Base-by-base conservation (phyloP, 2,888 invertebrate genomes). In the Maniola hyperantus region DNA sequence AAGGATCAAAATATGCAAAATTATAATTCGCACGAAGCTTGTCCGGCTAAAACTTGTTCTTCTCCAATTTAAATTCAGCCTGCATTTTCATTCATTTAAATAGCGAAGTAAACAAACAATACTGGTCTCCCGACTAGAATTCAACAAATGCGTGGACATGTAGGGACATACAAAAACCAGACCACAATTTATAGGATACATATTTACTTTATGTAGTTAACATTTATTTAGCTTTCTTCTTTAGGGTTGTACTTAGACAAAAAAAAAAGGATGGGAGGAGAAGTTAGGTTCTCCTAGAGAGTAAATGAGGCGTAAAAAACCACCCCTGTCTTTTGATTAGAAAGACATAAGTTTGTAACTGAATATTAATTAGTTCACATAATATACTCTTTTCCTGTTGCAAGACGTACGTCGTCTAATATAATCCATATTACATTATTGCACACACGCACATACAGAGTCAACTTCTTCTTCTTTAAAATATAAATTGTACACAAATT, bases 1-100 rank as follows among this genome's bases (percentile, higher is more conserved):
- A 42, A 57, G 57, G 18, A 57, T 57, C 20, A 57, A 57, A 55
- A 46, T 20, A 57, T 57, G 57, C 20, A 57, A 57, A 59, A 44
- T 34, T 65, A 34, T 20, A 53, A 53, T 53, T 34, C 44, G 15
- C 13, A 42, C 44, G 20, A 50, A 65, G 46, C 50, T 63, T 59
- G 42, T 33, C n/a, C 39, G 39, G 59, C 42, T 18, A 34, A 54
- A 34, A 36, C 34, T 51, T 48, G 39, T 7, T 59, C 57, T 20
- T 61, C 36, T 59, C 34, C 60, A 48, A 69, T 69, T 67, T 54
- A 62, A 61, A 65, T 48, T 36, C 58, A 39, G 51, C 61, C 15
- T 59, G 33, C 42, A 46, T 64, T 55, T 53, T 64, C 54, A 53
- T 53, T 59, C 54, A 69, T 69, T 69, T 67, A 69, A 67, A 67